Base-by-base conservation (phyloP, 2,797 vertebrate genomes). In the Mus minutoides region DNA sequence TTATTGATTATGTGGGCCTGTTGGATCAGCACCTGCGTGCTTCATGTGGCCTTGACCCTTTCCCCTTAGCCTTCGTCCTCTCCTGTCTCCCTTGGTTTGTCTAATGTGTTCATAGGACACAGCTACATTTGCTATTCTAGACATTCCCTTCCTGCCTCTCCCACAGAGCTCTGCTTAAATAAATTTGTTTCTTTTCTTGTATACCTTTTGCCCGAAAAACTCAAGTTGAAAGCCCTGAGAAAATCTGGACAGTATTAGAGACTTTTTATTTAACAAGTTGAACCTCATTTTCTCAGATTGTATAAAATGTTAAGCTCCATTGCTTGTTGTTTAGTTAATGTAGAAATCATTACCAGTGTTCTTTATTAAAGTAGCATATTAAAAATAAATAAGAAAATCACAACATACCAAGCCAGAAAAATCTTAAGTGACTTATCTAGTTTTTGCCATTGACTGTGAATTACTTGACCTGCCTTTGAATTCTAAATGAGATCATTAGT, bases 221-320 rank as follows among this genome's bases (percentile, higher is more conserved):
- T 83, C 84, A 94, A 64, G 67, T 88, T 84, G 73, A 92, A 93
- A 94, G 37, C 14, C 10, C 80, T 90, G 2, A 58, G 60, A 86
- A 40, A 31, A 37, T 17, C 56, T 3, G 21, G 43, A 2, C 19
- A 83, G 49, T 69, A 24, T 37, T 92, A 85, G 24, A 91, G 52
- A 88, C 54, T 80, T 54, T 69, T 76, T 88, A 31, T 46, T 46
- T 24, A 78, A 77, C 26, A 88, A 96, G 89, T 2, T 14, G 17
- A 94, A 85, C 7, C 49, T 88, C 16, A 91, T 90, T 94, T 97
- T 77, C 85, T 90, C 49, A 80, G 90, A 9, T 64, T 93, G 54
- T 46, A 58, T 31, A 96, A 34, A 92, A 73, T 79, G 60, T 79
- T 88, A 93, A 37, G 4, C 31, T 95, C 95, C 54, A 71, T 0